Evolutionary conservation across 2,797 vertebrate genomes (phyloP).

Genomic region (Manis pentadactyla): DNA sequence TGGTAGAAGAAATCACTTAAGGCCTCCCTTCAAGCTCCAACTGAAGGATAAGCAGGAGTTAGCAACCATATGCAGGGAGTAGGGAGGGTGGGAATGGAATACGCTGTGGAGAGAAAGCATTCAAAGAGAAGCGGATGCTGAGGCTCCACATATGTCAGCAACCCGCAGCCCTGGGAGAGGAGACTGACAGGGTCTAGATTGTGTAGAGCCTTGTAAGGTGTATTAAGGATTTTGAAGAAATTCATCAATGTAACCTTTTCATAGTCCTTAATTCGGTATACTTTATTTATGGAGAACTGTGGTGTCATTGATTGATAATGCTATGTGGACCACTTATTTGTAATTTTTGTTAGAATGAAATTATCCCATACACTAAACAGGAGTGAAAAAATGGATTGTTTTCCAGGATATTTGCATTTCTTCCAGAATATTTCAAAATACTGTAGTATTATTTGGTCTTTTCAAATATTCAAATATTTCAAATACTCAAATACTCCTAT

Average conservation of each 20-base stretch:
- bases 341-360: neutral
- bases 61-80: neutral
- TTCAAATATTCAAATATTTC: neutral
- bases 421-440: neutral
- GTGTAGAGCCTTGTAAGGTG: neutral
- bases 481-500: neutral
- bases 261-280: neutral
- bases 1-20: neutral
- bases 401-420: neutral
- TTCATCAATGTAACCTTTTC: neutral
- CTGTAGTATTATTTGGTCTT: neutral
- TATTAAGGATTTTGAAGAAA: neutral
- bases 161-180: accelerated
- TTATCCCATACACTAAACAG: neutral
- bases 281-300: neutral
- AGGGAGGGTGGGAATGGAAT: no score
- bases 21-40: neutral
- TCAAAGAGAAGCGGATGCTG: neutral
- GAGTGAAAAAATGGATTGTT: neutral
- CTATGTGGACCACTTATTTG: neutral
- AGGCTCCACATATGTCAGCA: neutral
- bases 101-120: accelerated
- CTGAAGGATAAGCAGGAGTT: neutral
- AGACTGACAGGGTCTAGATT: neutral
- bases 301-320: neutral